Evolutionary conservation across 2,797 vertebrate genomes (phyloP).

Genomic region (Rhodeus uyekii): DNA sequence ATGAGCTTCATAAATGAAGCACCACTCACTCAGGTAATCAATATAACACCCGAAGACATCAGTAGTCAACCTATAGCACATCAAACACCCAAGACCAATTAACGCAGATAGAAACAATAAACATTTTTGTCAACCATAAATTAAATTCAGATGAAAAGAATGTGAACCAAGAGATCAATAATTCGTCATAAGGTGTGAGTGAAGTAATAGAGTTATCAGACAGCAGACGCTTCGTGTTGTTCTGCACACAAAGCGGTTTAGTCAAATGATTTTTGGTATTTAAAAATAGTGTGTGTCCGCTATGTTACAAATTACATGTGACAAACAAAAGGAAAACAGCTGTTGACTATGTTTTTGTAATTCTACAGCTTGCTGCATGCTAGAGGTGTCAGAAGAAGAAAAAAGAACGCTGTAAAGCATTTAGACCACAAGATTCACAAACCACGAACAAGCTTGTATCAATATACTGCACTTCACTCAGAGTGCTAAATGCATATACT

Average conservation of each 20-base stretch:
- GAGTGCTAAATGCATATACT: background rate
- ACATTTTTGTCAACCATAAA: conserved; percentile 48
- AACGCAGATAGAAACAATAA: conserved; percentile 52
- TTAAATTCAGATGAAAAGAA: conserved; percentile 53
- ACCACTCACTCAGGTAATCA: background rate
- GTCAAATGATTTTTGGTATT: conserved; percentile 14
- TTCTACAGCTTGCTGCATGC: background rate
- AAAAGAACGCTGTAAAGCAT: background rate
- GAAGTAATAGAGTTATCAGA: conserved; percentile 53
- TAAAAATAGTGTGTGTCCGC: background rate
- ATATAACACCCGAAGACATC: background rate
- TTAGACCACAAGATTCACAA: conserved; percentile 6
- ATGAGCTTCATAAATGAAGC: conserved; percentile 46
- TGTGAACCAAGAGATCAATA: conserved; percentile 63
- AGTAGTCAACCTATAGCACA: conserved; percentile 46
- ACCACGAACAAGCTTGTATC: background rate
- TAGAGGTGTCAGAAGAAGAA: conserved; percentile 9
- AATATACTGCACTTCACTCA: background rate
- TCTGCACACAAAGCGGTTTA: background rate
- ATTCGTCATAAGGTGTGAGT: conserved; percentile 49
- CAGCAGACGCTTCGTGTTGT: background rate
- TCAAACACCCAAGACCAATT: conserved; percentile 59
- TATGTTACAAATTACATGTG: background rate
- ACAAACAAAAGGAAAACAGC: background rate
- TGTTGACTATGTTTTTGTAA: background rate